These are phyloP conservation scores for Nebria salina DNA, from an alignment of 2,888 invertebrate genomes.

Conservation along the genomic window DNA sequence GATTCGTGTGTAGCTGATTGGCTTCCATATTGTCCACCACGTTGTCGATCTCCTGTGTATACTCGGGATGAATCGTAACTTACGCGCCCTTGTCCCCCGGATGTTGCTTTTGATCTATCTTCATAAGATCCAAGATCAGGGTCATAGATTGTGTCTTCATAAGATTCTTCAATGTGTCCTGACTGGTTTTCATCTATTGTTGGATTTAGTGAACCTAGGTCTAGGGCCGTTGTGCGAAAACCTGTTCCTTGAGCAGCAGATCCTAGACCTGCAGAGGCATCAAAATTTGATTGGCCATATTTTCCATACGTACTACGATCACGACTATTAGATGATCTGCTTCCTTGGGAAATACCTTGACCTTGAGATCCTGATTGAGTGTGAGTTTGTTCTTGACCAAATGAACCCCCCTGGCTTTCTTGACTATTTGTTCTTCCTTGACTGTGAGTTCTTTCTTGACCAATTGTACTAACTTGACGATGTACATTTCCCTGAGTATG, in stretches of 20 bases:
- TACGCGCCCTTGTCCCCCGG: conserved; percentile 24
- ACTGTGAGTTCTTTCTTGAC: not conserved
- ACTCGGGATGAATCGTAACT: conserved; percentile 17
- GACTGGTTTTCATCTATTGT: conserved; percentile 13
- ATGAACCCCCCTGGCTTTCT: not conserved
- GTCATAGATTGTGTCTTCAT: conserved; percentile 25
- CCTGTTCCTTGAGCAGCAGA: conserved; percentile 44
- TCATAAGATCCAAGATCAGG: conserved; percentile 33
- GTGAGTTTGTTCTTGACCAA: not conserved
- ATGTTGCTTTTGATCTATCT: conserved; percentile 12
- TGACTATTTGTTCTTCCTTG: not conserved
- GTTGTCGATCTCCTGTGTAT: conserved; percentile 50
- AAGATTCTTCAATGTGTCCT: not conserved
- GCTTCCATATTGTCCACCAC: conserved; percentile 47
- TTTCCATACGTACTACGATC: conserved; percentile 46
- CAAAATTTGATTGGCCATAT: conserved; percentile 41
- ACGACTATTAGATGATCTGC: conserved; percentile 47
- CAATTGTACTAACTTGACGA: not conserved
- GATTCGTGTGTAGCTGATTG: conserved; percentile 18
- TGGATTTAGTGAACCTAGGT: conserved; percentile 34
- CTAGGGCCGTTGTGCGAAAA: conserved; percentile 39
- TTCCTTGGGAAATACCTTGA: conserved; percentile 27
- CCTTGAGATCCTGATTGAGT: not conserved
- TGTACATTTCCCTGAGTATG: not conserved
- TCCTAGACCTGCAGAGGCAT: conserved; percentile 30